Percentiles rank a stretch among this genome's conserved stretches.
Evolutionary conservation across 2,888 invertebrate genomes (phyloP).

Genomic region (Ennomos quercinarius): DNA sequence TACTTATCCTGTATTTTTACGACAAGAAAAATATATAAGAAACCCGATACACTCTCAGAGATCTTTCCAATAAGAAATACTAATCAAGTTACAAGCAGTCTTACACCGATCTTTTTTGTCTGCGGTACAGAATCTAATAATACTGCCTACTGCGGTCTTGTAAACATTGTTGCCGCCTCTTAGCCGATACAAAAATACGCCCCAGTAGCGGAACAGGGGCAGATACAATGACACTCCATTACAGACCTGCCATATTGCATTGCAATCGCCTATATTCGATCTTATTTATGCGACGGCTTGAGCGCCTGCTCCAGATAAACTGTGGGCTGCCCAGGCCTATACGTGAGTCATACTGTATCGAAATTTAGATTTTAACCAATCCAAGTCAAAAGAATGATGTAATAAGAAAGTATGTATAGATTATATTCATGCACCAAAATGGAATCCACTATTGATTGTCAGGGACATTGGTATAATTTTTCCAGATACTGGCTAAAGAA

Average conservation of each 20-base stretch:
- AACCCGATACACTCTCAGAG: neutral
- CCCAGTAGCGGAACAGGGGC: slow-evolving; percentile 30
- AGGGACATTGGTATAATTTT: too few species aligned
- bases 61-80: slow-evolving; percentile 4
- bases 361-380: slow-evolving; percentile 33
- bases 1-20: neutral
- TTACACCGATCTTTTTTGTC: slow-evolving; percentile 11
- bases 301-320: slow-evolving; percentile 40
- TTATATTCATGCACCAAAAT: too few species aligned
- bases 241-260: slow-evolving; percentile 67
- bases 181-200: slow-evolving; percentile 18
- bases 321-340: slow-evolving; percentile 13
- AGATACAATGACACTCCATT: slow-evolving; percentile 44
- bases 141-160: neutral
- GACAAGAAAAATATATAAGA: neutral
- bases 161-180: slow-evolving; percentile 11
- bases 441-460: too few species aligned
- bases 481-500: too few species aligned
- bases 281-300: slow-evolving; percentile 59
- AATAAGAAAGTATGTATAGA: too few species aligned
- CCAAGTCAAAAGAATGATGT: slow-evolving; percentile 1
- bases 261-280: slow-evolving; percentile 57
- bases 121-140: neutral
- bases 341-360: slow-evolving; percentile 25
- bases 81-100: slow-evolving; percentile 5